phyloP scores from a whole-genome alignment of 2,888 invertebrate species.

The Drosophila quinaria region DNA sequence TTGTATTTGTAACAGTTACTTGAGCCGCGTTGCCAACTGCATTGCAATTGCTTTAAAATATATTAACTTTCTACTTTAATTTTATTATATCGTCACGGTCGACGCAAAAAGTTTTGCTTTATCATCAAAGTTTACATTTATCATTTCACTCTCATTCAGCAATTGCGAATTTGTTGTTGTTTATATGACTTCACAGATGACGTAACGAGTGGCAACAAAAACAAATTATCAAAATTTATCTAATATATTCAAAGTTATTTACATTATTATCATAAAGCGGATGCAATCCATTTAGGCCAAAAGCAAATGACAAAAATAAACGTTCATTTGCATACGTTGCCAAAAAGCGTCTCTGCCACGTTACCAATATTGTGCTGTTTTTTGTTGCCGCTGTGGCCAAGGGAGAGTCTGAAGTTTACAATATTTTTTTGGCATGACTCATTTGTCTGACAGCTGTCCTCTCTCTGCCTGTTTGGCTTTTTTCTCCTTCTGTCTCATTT shows the following conservation, averaged over 20 bases:
- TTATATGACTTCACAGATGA: conserved; percentile 55
- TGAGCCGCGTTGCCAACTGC: conserved; percentile 56
- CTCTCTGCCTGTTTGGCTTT: conserved; percentile 15
- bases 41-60: conserved; percentile 24
- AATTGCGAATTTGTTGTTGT: conserved; percentile 24
- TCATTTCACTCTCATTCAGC: neutral
- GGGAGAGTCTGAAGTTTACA: conserved; percentile 28
- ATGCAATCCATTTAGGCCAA: neutral
- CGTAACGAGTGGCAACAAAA: conserved; percentile 54
- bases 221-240: conserved; percentile 6
- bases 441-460: conserved; percentile 32
- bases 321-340: conserved; percentile 4
- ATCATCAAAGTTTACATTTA: conserved; percentile 21
- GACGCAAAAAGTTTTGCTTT: conserved; percentile 1
- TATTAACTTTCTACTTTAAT: conserved; percentile 42
- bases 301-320: neutral
- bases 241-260: conserved; percentile 29
- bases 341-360: conserved; percentile 50
- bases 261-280: conserved; percentile 2
- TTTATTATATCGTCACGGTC: conserved; percentile 14
- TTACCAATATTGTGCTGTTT: conserved; percentile 24
- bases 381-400: conserved; percentile 12
- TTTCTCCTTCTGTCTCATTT: conserved; percentile 6
- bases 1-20: conserved; percentile 36
- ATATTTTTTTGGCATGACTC: conserved; percentile 34